Percentiles rank a stretch among this genome's conserved stretches.
phyloP scores from a whole-genome alignment of 1,140 invertebrate genomes.

The Drosophila equinoxialis region DNA sequence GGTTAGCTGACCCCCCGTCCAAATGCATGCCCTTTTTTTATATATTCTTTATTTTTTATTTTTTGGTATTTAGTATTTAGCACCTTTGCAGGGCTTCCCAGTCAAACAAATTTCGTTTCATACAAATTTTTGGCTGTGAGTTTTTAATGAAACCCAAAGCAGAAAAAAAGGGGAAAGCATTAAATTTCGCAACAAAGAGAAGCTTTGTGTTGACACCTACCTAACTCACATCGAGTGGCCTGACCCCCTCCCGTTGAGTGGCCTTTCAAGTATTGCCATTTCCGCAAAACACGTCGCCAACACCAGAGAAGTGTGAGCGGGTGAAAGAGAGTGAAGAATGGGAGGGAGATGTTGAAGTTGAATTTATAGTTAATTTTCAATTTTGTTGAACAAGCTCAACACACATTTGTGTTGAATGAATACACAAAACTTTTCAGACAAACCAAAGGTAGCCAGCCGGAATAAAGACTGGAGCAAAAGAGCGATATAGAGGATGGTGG shows the following conservation, averaged over 20 bases:
- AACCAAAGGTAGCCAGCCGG: constrained; percentile 4
- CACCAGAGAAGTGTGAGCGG: not conserved
- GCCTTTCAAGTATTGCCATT: constrained; percentile 48
- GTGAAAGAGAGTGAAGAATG: not conserved
- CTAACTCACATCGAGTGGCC: constrained; percentile 7
- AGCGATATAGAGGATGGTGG: not conserved
- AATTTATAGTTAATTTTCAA: constrained; percentile 82
- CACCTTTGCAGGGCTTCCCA: constrained; percentile 71
- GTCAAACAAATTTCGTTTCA: constrained; percentile 49
- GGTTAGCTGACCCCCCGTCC: constrained; percentile 45
- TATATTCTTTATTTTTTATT: not conserved
- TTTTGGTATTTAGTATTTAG: constrained; percentile 49
- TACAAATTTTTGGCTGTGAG: constrained; percentile 61
- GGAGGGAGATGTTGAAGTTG: constrained; percentile 13
- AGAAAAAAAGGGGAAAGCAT: constrained; percentile 30
- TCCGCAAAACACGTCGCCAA: constrained; percentile 42
- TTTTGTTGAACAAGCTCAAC: constrained; percentile 73
- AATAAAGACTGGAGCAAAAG: not conserved
- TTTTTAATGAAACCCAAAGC: constrained; percentile 28
- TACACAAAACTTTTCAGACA: constrained; percentile 31
- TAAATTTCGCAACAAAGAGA: constrained; percentile 72
- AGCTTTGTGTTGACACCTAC: constrained; percentile 58
- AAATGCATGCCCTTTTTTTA: not conserved
- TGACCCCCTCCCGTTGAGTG: not conserved
- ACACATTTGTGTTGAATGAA: constrained; percentile 67